A percentile compares a stretch with the other conserved stretches of the same genome.
These are phyloP conservation scores for Clarias pachynema DNA, from an alignment of 2,797 vertebrate genomes.

Conservation along the genomic window DNA sequence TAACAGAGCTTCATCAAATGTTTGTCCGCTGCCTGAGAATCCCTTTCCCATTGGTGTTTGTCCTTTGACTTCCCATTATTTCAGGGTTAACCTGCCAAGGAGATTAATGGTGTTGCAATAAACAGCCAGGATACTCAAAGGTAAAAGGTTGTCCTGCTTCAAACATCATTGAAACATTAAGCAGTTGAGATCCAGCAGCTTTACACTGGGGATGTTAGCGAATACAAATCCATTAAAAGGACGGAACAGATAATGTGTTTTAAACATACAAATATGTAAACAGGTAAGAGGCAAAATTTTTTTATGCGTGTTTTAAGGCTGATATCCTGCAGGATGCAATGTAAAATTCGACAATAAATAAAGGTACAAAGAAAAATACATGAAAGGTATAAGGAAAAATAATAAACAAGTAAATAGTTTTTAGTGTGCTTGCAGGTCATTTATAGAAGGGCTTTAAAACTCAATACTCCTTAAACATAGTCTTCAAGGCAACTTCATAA, in stretches of 20 bases:
- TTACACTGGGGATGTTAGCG: not conserved
- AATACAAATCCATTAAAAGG: not conserved
- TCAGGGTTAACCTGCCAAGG: slow-evolving; percentile 1
- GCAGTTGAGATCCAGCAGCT: not conserved
- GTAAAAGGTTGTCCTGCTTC: not conserved
- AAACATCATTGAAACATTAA: slow-evolving; percentile 9
- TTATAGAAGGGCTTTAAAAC: no score
- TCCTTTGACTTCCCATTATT: slow-evolving; percentile 8
- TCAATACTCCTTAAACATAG: no score
- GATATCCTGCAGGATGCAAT: not conserved
- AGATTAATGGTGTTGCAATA: not conserved
- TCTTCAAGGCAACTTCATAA: no score
- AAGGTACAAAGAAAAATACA: no score
- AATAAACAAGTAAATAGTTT: not conserved
- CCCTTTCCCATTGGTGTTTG: slow-evolving; percentile 16
- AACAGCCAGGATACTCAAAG: not conserved
- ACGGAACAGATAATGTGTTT: not conserved
- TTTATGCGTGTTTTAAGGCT: not conserved
- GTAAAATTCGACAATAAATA: not conserved
- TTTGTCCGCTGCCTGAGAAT: not conserved
- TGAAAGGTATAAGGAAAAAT: not conserved
- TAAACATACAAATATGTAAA: not conserved
- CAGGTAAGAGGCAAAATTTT: not conserved
- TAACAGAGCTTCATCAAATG: slow-evolving; percentile 20
- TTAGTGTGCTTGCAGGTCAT: no score